These are phyloP conservation scores for Synodontis membranacea DNA, from an alignment of 2,113 vertebrate species.

Conservation along the genomic window DNA sequence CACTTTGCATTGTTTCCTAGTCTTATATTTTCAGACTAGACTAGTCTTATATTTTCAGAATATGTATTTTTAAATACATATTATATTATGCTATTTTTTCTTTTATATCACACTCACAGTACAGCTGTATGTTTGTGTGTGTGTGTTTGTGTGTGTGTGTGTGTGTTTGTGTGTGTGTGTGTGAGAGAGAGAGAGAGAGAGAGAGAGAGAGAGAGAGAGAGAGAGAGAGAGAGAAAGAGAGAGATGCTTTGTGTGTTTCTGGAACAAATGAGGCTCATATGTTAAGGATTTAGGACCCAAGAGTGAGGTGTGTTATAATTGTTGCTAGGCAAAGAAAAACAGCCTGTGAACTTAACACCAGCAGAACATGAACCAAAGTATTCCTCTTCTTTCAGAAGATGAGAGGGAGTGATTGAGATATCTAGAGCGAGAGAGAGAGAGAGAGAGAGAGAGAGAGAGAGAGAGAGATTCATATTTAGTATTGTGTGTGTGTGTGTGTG, in stretches of 20 bases:
- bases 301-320: neutral
- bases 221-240: slow-evolving; percentile 1
- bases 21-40: too few relatives aligned
- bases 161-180: too few relatives aligned
- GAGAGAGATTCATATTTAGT: neutral
- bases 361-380: slow-evolving; percentile 21
- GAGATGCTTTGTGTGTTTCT: slow-evolving; percentile 7
- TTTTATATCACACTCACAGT: neutral
- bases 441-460: neutral
- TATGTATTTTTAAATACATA: too few relatives aligned
- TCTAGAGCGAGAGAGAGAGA: neutral
- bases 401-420: neutral
- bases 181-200: neutral
- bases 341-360: slow-evolving; percentile 8
- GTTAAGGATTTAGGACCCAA: neutral
- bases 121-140: neutral
- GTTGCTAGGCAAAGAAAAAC: slow-evolving; percentile 19
- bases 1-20: neutral
- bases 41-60: too few relatives aligned
- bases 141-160: too few relatives aligned
- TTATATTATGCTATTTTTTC: neutral
- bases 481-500: neutral
- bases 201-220: slow-evolving; percentile 8
- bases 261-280: neutral
- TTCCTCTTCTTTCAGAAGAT: neutral